Conservation (phyloP, 2,888 invertebrate genomes). For the Heliconius ismenius region DNA sequence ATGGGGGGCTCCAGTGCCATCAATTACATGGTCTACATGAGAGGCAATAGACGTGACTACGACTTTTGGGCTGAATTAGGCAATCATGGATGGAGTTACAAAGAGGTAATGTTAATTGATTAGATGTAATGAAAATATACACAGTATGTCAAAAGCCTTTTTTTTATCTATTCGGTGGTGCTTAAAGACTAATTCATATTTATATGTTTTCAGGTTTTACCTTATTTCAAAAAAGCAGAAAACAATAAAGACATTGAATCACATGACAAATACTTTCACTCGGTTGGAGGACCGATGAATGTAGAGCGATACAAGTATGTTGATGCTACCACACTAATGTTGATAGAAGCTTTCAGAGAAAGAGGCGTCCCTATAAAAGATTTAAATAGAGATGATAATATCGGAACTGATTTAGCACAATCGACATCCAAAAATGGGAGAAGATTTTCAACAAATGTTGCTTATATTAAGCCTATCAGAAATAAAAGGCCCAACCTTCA, state of each 20-base stretch:
- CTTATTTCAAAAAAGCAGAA: constrained; percentile 87
- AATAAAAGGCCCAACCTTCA: constrained; percentile 76
- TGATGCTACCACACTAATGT: constrained; percentile 80
- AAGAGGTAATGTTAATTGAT: constrained; percentile 62
- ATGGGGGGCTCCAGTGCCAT: constrained; percentile 86
- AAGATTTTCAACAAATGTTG: constrained; percentile 83
- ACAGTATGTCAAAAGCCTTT: neutral
- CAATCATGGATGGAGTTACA: constrained; percentile 84
- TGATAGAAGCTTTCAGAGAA: constrained; percentile 84
- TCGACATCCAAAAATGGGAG: constrained; percentile 83
- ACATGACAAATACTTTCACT: constrained; percentile 81
- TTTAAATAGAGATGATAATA: constrained; percentile 80
- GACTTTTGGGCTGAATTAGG: constrained; percentile 85
- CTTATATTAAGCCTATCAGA: constrained; percentile 86
- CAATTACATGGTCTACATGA: constrained; percentile 85
- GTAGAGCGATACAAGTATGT: constrained; percentile 85
- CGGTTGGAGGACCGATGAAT: constrained; percentile 83
- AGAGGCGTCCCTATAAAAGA: constrained; percentile 83
- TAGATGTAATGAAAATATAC: neutral
- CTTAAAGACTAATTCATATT: neutral
- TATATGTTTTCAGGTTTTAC: constrained; percentile 76
- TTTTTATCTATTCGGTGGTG: too few species aligned
- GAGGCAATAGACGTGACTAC: constrained; percentile 84
- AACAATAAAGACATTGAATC: constrained; percentile 82
- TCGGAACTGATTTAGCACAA: constrained; percentile 84